A percentile compares a stretch with the other conserved stretches of the same genome.
phyloP scores from a whole-genome alignment of 2,113 vertebrate species.

The Ramphastos sulfuratus region DNA sequence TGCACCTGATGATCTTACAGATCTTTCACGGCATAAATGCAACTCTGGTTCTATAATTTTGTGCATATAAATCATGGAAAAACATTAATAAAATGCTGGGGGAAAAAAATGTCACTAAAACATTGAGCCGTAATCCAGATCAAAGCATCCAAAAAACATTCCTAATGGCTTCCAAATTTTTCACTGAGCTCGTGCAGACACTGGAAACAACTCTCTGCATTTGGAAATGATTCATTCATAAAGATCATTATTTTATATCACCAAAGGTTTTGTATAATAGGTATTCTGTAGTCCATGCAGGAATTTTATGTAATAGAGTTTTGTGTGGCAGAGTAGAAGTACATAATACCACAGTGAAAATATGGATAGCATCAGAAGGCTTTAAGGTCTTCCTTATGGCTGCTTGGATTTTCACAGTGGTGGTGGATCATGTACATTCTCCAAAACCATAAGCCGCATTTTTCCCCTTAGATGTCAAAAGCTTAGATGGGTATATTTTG shows the following conservation, averaged over 20 bases:
- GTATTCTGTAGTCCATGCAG: no score
- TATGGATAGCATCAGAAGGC: background rate
- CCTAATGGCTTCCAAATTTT: background rate
- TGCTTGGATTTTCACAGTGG: background rate
- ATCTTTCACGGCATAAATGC: background rate
- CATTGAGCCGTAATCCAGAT: background rate
- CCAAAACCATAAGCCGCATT: background rate
- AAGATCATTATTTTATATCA: background rate
- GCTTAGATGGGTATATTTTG: background rate
- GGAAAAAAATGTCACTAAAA: background rate
- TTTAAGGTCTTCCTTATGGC: background rate
- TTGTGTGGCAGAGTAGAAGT: background rate
- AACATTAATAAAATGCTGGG: background rate
- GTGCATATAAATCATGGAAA: background rate
- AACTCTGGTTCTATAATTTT: background rate
- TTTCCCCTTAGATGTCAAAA: background rate
- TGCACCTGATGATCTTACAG: accelerated
- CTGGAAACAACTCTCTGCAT: background rate
- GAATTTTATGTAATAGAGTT: background rate
- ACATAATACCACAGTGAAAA: background rate
- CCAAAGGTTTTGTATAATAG: background rate
- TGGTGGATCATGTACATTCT: background rate
- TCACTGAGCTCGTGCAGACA: background rate
- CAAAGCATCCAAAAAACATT: background rate
- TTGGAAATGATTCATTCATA: background rate